Evolutionary conservation across 2,797 vertebrate species (phyloP), one percentile per base, ranked within the genome.

Genomic region (Danio choprae): DNA sequence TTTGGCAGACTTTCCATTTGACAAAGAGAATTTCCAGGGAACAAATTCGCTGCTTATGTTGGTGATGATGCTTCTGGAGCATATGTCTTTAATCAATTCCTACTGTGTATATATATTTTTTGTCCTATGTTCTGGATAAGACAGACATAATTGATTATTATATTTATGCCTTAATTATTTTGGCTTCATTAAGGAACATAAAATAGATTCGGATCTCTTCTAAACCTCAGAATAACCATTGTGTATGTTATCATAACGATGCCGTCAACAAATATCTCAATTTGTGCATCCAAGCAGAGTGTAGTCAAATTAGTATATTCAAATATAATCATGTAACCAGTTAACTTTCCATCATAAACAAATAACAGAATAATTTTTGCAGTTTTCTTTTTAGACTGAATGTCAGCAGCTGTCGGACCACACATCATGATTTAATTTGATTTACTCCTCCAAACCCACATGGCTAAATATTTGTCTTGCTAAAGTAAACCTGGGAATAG

Each of bases 391-490:
- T 51, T 38, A 10, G 16, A 40, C 7, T 15, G 0, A 29, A 55
- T 76, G 15, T 65, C 2, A 64, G 48, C 18, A 53, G 63, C 8
- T 53, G 13, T 53, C 3, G 29, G 44, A 20, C 60, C 11, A 67
- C 64, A 69, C 29, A 50, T 69, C 43, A 40, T 78, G 22, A 6
- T 13, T 48, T 48, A 4, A 16, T 20, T 38, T 38, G 10, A 38
- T 46, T 46, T 48, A 22, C 29, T 59, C 16, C 1, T 51, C 59
- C 16, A 40, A 69, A 69, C 55, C 69, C 44, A 50, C 29, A 72
- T 41, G 51, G n/a, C 46, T 50, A 79, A 75, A 81, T 81, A 84
- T 86, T 86, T 83, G 74, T 70, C 38, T 69, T 78, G 63, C 62
- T 74, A 84, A 83, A 77, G 56, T 20, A 81, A 79, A 76, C 12